phyloP scores from a whole-genome alignment of 2,113 vertebrate genomes.

The Australoheros scitulus region DNA sequence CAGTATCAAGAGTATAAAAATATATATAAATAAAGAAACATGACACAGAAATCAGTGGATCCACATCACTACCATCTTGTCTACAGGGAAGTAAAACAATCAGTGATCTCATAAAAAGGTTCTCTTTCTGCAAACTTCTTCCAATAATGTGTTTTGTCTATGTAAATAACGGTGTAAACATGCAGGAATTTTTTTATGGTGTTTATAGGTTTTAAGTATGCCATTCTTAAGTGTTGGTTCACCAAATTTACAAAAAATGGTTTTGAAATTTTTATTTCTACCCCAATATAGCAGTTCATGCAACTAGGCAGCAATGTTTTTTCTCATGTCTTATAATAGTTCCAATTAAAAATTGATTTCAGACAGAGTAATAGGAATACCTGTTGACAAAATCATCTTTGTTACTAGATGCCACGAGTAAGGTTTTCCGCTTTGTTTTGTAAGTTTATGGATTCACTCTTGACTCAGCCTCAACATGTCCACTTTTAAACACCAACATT shows the following conservation, averaged over 20 bases:
- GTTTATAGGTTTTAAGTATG: not conserved
- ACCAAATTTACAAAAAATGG: not conserved
- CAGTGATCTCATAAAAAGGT: not conserved
- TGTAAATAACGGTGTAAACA: not conserved
- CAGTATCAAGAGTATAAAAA: not conserved
- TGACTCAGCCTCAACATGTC: not conserved
- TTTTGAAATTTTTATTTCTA: not conserved
- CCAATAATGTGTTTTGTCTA: not conserved
- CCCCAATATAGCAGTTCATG: not conserved
- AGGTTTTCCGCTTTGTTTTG: not conserved
- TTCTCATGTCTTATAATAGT: rapidly evolving
- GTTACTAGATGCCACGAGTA: not conserved
- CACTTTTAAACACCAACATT: not conserved
- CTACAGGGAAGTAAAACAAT: not conserved
- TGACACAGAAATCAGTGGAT: not conserved
- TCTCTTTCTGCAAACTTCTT: not conserved
- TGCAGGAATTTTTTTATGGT: not conserved
- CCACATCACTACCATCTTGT: not conserved
- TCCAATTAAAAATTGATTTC: not conserved
- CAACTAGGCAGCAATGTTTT: not conserved
- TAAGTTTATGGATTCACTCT: not conserved
- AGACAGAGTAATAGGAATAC: not conserved
- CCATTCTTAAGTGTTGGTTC: not conserved
- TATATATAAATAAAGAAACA: not conserved
- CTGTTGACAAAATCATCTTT: not conserved